Percentiles rank a stretch among this genome's conserved stretches.
Evolutionary conservation across 35 echinoderm and acorn worm species (phyloP).

Genomic region (Ptychodera flava): DNA sequence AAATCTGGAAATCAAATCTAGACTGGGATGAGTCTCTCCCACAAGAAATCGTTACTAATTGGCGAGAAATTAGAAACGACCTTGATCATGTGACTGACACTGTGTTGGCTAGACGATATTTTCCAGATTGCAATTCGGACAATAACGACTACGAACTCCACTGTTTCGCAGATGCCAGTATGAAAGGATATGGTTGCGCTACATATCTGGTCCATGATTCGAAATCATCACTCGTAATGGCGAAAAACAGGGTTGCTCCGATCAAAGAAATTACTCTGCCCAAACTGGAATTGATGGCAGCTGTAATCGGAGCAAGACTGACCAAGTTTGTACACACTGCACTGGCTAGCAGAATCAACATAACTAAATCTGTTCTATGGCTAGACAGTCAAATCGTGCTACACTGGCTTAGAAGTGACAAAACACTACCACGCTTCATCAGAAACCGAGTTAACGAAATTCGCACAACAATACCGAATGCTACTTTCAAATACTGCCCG

Average conservation of each 20-base stretch:
- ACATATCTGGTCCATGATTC: constrained; percentile 4
- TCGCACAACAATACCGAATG: background rate
- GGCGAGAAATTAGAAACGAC: background rate
- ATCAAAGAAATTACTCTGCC: constrained; percentile 20
- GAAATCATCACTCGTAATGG: background rate
- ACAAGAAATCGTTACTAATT: background rate
- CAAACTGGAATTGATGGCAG: constrained; percentile 10
- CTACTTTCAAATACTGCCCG: background rate
- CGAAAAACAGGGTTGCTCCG: constrained; percentile 8
- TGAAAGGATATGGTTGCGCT: no score
- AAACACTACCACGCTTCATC: background rate
- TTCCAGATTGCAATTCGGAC: no score
- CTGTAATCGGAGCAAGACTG: constrained; percentile 5
- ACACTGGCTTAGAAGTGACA: background rate
- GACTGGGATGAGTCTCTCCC: background rate
- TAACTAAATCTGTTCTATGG: constrained; percentile 3
- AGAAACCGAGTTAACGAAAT: constrained; percentile 2
- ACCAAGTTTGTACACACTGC: background rate
- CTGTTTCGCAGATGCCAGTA: constrained; percentile 18
- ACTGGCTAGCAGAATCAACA: background rate
- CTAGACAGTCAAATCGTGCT: constrained; percentile 7
- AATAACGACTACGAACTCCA: no score
- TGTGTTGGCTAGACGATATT: no score
- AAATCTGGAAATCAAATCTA: background rate
- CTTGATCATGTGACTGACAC: background rate